A percentile compares a stretch with the other conserved stretches of the same genome.
Conservation (phyloP, 2,113 vertebrate genomes). For the Vimba vimba region DNA sequence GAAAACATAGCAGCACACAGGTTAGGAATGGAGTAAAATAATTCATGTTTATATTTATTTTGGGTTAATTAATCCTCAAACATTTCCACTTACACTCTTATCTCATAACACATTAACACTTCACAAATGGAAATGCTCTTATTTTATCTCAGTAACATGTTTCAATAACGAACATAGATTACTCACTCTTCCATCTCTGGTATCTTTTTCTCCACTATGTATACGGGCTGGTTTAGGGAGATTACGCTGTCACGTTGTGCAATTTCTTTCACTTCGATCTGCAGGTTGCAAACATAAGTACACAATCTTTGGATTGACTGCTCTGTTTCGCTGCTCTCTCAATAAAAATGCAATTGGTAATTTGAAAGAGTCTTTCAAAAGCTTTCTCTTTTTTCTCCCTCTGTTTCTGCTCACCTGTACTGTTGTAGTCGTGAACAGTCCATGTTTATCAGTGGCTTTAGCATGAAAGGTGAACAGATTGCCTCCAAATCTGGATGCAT, state of each 20-base stretch:
- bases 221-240: neutral
- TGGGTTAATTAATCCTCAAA: no score
- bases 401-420: constrained; percentile 66
- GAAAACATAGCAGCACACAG: neutral
- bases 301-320: no score
- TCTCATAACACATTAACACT: neutral
- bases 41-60: neutral
- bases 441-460: constrained; percentile 70
- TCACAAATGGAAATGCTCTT: no score
- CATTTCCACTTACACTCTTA: neutral
- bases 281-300: neutral
- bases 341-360: neutral
- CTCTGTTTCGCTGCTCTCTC: no score
- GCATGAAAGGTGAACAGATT: constrained; percentile 47
- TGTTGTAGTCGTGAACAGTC: constrained; percentile 58
- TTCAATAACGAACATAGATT: neutral
- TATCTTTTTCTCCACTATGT: neutral
- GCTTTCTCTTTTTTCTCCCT: neutral
- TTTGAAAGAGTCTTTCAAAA: no score
- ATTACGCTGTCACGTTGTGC: neutral
- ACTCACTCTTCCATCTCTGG: neutral
- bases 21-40: neutral
- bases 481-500: constrained; percentile 59
- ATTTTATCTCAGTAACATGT: no score
- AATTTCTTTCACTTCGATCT: constrained; percentile 62